A percentile compares a stretch with the other conserved stretches of the same genome.
Evolutionary conservation across 2,797 vertebrate genomes (phyloP).

Genomic region (Darevskia nairensis): DNA sequence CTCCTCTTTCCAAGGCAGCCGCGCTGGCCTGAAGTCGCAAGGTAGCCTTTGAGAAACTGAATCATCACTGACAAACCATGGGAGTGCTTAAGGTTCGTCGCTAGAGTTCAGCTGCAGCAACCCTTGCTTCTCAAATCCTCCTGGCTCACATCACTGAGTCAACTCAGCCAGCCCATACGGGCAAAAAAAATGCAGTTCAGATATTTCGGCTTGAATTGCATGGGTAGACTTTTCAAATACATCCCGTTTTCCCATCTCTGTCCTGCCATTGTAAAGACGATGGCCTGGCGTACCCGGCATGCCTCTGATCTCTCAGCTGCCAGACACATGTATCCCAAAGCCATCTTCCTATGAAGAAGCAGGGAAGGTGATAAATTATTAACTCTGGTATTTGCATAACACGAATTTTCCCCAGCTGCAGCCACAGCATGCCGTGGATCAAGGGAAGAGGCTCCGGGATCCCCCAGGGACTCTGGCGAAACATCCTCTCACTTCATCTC

Average conservation of each 20-base stretch:
- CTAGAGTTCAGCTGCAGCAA: not conserved
- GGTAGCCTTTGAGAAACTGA: not conserved
- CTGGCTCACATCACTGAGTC: not conserved
- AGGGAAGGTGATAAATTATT: not conserved
- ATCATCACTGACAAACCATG: not conserved
- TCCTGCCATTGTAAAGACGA: fast-evolving
- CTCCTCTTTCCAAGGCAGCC: not conserved
- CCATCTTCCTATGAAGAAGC: conserved; percentile 12
- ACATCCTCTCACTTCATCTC: conserved; percentile 28
- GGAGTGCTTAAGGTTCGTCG: not conserved
- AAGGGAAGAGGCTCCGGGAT: fast-evolving
- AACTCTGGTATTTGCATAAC: conserved; percentile 4
- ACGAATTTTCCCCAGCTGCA: fast-evolving
- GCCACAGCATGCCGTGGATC: not conserved
- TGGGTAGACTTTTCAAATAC: not conserved
- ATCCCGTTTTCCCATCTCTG: not conserved
- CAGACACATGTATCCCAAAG: conserved; percentile 13
- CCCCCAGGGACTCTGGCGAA: not conserved
- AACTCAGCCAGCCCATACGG: not conserved
- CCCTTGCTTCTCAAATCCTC: not conserved
- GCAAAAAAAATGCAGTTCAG: not conserved
- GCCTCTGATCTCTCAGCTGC: conserved; percentile 15
- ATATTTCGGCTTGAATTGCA: fast-evolving
- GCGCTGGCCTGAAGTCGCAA: not conserved
- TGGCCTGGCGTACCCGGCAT: conserved; percentile 20